phyloP scores from a whole-genome alignment of 2,113 vertebrate genomes.

The Pluvianellus socialis region DNA sequence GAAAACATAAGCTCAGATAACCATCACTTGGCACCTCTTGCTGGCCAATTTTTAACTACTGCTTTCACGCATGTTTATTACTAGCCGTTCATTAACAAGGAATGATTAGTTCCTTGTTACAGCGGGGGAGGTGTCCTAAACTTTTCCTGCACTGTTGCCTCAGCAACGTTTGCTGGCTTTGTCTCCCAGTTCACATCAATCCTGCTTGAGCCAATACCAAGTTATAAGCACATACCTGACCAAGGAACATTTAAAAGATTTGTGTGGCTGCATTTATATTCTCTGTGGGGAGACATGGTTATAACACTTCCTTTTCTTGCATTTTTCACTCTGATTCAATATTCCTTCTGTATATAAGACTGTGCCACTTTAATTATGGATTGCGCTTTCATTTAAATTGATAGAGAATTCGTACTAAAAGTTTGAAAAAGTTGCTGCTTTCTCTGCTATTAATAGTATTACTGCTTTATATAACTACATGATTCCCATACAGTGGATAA shows the following conservation, averaged over 20 bases:
- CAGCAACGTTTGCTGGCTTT: neutral
- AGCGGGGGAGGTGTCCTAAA: neutral
- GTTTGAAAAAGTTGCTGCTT: conserved; percentile 25
- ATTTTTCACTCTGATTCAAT: neutral
- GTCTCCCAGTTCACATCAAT: neutral
- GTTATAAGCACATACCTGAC: neutral
- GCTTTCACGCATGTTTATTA: neutral
- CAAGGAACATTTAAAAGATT: neutral
- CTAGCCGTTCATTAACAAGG: rapidly evolving
- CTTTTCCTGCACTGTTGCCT: neutral
- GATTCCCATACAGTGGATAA: conserved; percentile 10
- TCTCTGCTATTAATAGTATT: conserved; percentile 43
- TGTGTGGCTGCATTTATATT: neutral
- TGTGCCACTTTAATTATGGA: neutral
- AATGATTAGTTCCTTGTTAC: neutral
- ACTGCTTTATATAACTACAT: conserved; percentile 24
- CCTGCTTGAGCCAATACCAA: neutral
- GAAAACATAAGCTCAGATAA: neutral
- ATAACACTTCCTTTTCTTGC: neutral
- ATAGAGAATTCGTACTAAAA: neutral
- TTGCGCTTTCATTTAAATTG: neutral
- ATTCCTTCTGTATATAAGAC: neutral
- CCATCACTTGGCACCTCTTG: neutral
- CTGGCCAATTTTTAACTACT: neutral
- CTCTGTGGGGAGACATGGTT: neutral